Percentiles rank a stretch among this genome's conserved stretches.
Conservation (phyloP, 2,888 invertebrate genomes). For the Netelia fuscicornis region DNA sequence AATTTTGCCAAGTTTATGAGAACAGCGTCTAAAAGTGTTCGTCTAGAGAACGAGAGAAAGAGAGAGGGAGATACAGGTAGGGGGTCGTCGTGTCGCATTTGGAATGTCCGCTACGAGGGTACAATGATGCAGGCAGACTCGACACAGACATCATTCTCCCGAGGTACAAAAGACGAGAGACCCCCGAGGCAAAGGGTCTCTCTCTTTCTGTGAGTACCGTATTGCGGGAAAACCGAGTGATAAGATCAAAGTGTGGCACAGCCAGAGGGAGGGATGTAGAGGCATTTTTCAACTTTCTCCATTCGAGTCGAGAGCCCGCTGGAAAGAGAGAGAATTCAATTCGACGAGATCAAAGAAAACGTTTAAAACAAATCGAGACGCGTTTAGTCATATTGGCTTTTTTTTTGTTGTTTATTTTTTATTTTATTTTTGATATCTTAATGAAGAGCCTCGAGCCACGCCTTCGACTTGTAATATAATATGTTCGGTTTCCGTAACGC, state of each 20-base stretch:
- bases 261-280: constrained; percentile 15
- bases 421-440: not conserved
- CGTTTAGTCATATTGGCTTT: constrained; percentile 39
- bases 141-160: constrained; percentile 57
- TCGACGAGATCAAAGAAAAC: not conserved
- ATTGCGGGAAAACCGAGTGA: constrained; percentile 65
- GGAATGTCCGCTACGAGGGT: constrained; percentile 57
- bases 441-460: constrained; percentile 4
- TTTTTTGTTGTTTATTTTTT: not conserved
- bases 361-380: constrained; percentile 6
- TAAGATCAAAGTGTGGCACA: constrained; percentile 62
- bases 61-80: constrained; percentile 14
- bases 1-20: constrained; percentile 74
- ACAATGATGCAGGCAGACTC: constrained; percentile 57
- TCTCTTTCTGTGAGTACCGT: constrained; percentile 23
- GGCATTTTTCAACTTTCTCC: constrained; percentile 19
- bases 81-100: constrained; percentile 50
- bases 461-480: constrained; percentile 2
- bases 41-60: constrained; percentile 27
- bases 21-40: not conserved
- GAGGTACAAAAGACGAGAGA: constrained; percentile 53
- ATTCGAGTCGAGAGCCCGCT: not conserved
- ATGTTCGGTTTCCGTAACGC: not conserved
- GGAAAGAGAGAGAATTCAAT: not conserved
- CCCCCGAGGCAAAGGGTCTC: constrained; percentile 38